Evolutionary conservation across 1,140 invertebrate genomes (phyloP), one percentile per base, ranked within the genome.

Genomic region (Drosophila auraria): DNA sequence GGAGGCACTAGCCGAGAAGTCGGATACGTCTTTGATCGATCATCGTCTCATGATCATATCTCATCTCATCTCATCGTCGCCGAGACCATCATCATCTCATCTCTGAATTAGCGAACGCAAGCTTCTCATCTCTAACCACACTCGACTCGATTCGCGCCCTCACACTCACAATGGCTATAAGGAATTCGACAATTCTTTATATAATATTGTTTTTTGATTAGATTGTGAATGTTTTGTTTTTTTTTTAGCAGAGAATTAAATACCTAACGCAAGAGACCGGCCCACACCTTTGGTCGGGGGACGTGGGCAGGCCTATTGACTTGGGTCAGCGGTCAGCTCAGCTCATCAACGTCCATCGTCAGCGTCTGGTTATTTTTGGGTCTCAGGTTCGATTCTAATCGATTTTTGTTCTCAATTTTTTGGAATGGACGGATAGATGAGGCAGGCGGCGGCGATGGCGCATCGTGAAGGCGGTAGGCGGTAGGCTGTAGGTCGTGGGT

Each of bases 141-240:
- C 42, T 61, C 56, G 75, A 49, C 15, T 75, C 58, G 65, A 69
- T 53, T 58, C 36, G 36, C 70, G 57, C 78, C 63, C 78, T 80
- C 59, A 80, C 61, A 80, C 78, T 69, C 70, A 77, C 60, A 89
- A 65, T 73, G 45, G 86, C 86, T 90, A 90, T 90, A 90, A 90
- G 86, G 86, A 90, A 90, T 90, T 90, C 82, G 57, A 90, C 86
- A 90, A 90, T 90, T 90, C 86, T 90, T 90, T 90, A 89, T 90
- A 86, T 90, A 82, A 78, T 73, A 80, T 78, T 80, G 60, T 81
- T 82, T 69, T 47, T 77, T 79, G 75, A 76, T 90, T 80, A 86
- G 76, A 44, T 77, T 82, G 75, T 80, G 68, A 82, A 82, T 80
- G 20, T 68, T 57, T 81, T 73, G 78, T 87, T 78, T 87, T 73